A percentile compares a stretch with the other conserved stretches of the same genome.
Evolutionary conservation across 1,140 invertebrate genomes (phyloP).

Genomic region (Geopemphigus sp.): DNA sequence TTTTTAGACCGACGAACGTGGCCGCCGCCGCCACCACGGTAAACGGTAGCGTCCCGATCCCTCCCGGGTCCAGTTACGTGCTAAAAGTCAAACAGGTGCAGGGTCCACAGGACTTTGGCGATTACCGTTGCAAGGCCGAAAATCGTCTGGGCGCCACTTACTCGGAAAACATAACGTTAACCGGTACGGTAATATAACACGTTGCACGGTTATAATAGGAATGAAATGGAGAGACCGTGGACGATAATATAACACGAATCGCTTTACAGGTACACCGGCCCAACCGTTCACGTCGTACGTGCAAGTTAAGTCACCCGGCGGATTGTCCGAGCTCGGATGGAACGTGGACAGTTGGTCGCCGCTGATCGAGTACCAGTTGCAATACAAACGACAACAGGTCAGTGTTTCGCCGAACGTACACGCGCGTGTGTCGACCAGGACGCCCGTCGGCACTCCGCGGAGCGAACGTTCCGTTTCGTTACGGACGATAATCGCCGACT

Average conservation of each 20-base stretch:
- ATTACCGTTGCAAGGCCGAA: constrained; percentile 22
- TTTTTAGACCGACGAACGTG: not conserved
- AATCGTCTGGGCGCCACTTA: not conserved
- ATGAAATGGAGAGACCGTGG: too few species aligned
- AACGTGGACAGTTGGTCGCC: constrained; percentile 73
- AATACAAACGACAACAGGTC: constrained; percentile 58
- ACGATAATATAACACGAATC: not conserved
- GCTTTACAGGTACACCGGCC: constrained; percentile 13
- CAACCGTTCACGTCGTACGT: not conserved
- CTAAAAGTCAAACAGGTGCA: not conserved
- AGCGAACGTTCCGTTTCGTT: too few species aligned
- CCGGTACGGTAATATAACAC: not conserved
- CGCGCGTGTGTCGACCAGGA: too few species aligned
- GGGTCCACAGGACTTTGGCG: not conserved
- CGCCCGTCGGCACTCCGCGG: too few species aligned
- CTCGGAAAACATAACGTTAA: not conserved
- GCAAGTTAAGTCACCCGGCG: not conserved
- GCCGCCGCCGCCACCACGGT: too few species aligned
- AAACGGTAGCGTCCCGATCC: not conserved
- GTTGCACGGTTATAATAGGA: not conserved
- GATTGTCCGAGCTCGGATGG: constrained; percentile 62
- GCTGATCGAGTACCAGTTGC: constrained; percentile 69
- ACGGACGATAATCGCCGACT: too few species aligned
- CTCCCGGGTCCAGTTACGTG: not conserved
- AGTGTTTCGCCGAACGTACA: too few species aligned